Evolutionary conservation across 2,113 vertebrate species (phyloP), one percentile per base, ranked within the genome.

Genomic region (Petrocephalus zakoni): DNA sequence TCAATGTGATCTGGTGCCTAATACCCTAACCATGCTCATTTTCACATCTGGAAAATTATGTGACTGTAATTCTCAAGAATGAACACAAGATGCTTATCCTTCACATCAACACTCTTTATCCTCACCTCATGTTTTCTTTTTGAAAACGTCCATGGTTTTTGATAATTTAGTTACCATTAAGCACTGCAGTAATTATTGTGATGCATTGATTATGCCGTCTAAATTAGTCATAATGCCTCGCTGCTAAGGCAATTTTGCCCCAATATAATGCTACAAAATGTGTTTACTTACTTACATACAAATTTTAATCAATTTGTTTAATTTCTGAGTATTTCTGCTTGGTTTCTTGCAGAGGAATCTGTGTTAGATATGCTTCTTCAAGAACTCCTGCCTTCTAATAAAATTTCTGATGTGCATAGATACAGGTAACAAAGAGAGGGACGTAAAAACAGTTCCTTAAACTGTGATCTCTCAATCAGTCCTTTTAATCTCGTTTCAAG

Each of bases 321-420:
- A 86, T 85, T 88, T 87, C 83, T 51, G 21, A 37, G 34, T 87
- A 17, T 81, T 88, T 81, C 61, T 55, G 58, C 64, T 64, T 72
- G 34, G 42, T 49, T 61, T 78, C 68, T 86, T 49, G 47, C 81
- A 29, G 42, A 64, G 88, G n/a, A 87, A 85, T 7, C 8, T 58
- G 47, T 85, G 52, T 75, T 58, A 88, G 21, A 84, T 61, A 46
- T 46, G 82, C 52, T 90, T 64, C 56, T 87, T 55, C 52, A 34
- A 49, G 47, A 87, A 55, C 89, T 56, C 56, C 37, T 91, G 87
- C 89, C 61, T 90, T 87, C 89, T 92, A 89, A 92, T 91, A 88
- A 51, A 34, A 11, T 92, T 78, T 90, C 88, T 8, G 46, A 89
- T 90, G 91, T 95, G 94, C 94, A 95, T 94, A 95, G 94, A 92